Conservation (phyloP, 2,888 invertebrate species). For the Agrilus cyanescens region DNA sequence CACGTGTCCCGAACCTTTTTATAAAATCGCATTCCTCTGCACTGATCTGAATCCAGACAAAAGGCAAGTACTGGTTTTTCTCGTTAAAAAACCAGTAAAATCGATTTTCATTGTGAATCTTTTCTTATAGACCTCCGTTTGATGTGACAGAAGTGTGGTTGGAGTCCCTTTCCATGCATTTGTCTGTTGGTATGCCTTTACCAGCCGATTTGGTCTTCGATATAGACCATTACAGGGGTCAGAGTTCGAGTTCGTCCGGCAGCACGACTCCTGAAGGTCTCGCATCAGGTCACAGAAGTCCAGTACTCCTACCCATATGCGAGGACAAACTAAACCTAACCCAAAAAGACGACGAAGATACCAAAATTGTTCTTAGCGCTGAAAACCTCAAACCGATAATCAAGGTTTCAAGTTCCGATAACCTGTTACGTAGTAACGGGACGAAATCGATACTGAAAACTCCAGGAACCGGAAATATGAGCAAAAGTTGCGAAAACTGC, state of each 20-base stretch:
- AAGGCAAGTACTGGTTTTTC: conserved; percentile 41
- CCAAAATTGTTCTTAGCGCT: conserved; percentile 16
- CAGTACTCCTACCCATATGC: conserved; percentile 42
- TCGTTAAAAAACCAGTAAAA: background rate
- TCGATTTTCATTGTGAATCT: background rate
- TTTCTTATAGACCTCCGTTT: conserved; percentile 63
- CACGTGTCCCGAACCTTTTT: conserved; percentile 77
- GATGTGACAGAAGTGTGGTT: conserved; percentile 85
- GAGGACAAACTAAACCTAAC: conserved; percentile 33
- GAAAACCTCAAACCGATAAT: conserved; percentile 23
- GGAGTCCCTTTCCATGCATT: conserved; percentile 62
- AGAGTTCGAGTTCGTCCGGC: conserved; percentile 46
- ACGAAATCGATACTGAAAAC: conserved; percentile 23
- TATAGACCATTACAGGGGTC: conserved; percentile 56
- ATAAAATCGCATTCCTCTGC: conserved; percentile 78
- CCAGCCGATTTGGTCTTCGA: conserved; percentile 61
- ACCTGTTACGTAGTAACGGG: conserved; percentile 13
- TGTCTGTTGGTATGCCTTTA: conserved; percentile 49
- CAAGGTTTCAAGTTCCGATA: conserved; percentile 24
- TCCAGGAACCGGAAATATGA: conserved; percentile 17
- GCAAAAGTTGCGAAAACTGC: conserved; percentile 19
- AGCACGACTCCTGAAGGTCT: conserved; percentile 46
- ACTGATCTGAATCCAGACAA: conserved; percentile 84
- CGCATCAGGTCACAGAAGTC: conserved; percentile 34
- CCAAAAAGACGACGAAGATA: conserved; percentile 5